Evolutionary conservation across 2,888 invertebrate genomes (phyloP).

Genomic region (Holacanthella duospinosa): DNA sequence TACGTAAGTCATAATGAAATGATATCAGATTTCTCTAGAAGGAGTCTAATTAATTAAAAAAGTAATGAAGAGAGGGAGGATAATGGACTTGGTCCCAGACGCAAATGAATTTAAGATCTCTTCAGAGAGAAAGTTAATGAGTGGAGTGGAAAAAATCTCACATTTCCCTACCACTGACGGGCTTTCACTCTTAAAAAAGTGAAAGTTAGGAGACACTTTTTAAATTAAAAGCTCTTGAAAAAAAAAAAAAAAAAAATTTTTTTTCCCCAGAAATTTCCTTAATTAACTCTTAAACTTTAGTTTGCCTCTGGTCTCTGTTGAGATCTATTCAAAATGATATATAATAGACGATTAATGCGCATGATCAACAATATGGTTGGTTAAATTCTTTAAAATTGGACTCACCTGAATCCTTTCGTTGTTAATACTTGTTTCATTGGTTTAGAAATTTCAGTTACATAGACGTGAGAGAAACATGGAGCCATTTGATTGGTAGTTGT

Average conservation of each 20-base stretch:
- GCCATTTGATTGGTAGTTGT: conserved; percentile 74
- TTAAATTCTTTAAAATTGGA: too few species aligned
- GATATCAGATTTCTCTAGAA: too few species aligned
- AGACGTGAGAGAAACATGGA: conserved; percentile 59
- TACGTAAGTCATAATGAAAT: too few species aligned
- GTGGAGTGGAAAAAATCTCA: conserved; percentile 7
- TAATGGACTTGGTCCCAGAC: neutral
- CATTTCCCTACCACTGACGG: neutral
- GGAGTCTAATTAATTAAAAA: conserved; percentile 27
- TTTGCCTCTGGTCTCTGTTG: too few species aligned
- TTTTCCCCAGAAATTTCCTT: neutral
- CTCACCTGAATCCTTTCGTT: conserved; percentile 65
- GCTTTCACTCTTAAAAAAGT: neutral
- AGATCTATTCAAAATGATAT: too few species aligned
- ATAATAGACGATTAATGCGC: too few species aligned
- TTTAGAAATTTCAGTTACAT: conserved; percentile 82
- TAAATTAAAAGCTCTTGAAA: too few species aligned
- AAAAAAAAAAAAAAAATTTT: too few species aligned
- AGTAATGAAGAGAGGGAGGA: neutral
- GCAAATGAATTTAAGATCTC: neutral
- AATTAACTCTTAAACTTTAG: too few species aligned
- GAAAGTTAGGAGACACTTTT: too few species aligned
- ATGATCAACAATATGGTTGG: too few species aligned
- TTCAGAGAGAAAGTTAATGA: conserved; percentile 23
- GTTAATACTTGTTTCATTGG: conserved; percentile 74